These are phyloP conservation scores for Argyrosomus regius DNA, from an alignment of 2,797 vertebrate species.

Conservation along the genomic window DNA sequence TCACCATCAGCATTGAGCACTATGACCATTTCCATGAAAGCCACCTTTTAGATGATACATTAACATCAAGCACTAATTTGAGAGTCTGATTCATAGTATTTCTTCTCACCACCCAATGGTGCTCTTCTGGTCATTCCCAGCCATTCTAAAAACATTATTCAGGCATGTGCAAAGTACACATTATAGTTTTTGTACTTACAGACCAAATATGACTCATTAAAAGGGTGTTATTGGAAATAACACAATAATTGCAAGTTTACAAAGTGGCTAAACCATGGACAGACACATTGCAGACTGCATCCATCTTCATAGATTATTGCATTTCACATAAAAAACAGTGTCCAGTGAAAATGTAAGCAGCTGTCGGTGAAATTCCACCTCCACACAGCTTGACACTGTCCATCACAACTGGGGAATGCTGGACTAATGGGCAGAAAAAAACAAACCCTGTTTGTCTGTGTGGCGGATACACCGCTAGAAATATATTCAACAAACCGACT, in stretches of 20 bases:
- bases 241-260: constrained; percentile 20
- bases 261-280: background rate
- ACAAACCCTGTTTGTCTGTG: constrained; percentile 25
- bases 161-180: background rate
- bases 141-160: background rate
- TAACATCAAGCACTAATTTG: background rate
- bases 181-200: background rate
- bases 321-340: constrained; percentile 50
- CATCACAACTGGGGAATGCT: constrained; percentile 47
- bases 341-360: constrained; percentile 55
- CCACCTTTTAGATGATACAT: constrained; percentile 8
- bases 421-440: constrained; percentile 57
- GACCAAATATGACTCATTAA: too few species aligned
- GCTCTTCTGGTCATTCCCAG: background rate
- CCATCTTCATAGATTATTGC: constrained; percentile 42
- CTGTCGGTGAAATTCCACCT: constrained; percentile 65
- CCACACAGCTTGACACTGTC: constrained; percentile 58
- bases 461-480: constrained; percentile 15
- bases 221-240: constrained; percentile 28
- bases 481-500: constrained; percentile 24
- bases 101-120: background rate
- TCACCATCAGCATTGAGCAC: background rate
- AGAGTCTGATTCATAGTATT: constrained; percentile 6
- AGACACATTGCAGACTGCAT: constrained; percentile 34
- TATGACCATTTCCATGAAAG: constrained; percentile 5